phyloP scores from a whole-genome alignment of 1,140 invertebrate genomes.

The Zaprionus nigranus region DNA sequence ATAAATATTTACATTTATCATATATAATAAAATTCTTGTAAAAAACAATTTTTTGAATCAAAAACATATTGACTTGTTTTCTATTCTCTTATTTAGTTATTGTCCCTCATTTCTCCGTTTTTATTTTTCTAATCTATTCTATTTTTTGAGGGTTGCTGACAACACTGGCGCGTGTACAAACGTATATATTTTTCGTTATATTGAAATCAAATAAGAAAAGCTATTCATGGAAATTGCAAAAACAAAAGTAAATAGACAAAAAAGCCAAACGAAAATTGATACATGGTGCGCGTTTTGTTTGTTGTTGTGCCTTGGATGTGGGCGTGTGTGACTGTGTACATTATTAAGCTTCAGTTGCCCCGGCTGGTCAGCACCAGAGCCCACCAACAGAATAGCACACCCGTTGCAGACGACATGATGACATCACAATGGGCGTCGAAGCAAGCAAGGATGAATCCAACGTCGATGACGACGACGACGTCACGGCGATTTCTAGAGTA shows the following conservation, averaged over 20 bases:
- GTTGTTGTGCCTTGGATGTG: not conserved
- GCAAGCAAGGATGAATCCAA: conserved; percentile 1
- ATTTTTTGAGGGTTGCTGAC: no score
- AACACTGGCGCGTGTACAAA: no score
- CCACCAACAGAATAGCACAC: conserved; percentile 19
- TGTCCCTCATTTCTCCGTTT: not conserved
- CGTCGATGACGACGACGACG: conserved; percentile 21
- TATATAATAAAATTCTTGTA: no score
- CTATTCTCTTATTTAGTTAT: no score
- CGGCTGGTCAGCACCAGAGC: conserved; percentile 10
- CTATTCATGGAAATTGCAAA: conserved; percentile 41
- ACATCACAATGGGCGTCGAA: conserved; percentile 40
- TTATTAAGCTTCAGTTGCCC: not conserved
- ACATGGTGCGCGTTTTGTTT: conserved; percentile 40
- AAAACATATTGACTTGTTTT: no score
- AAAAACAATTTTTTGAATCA: no score
- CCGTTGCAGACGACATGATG: conserved; percentile 46
- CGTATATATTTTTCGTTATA: conserved; percentile 23
- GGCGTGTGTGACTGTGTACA: conserved; percentile 2
- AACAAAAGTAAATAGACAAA: conserved; percentile 56
- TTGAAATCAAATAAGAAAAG: conserved; percentile 47
- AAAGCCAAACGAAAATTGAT: conserved; percentile 63
- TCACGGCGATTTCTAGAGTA: conserved; percentile 19
- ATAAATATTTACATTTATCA: no score
- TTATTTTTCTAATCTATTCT: no score